These are phyloP conservation scores for Papilio glaucus DNA, from an alignment of 1,140 invertebrate species.

Conservation along the genomic window DNA sequence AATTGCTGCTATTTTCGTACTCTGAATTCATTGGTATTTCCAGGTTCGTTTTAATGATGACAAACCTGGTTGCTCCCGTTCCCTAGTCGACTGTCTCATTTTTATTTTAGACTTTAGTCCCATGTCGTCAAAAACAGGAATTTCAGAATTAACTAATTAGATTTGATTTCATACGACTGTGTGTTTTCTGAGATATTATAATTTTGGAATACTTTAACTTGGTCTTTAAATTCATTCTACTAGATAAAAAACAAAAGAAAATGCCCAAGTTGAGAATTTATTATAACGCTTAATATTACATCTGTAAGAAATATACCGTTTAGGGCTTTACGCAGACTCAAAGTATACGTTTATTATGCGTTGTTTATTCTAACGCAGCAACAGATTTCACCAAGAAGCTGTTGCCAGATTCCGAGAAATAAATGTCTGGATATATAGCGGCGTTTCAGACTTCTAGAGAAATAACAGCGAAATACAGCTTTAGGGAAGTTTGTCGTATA, in stretches of 20 bases:
- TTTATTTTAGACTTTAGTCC: no score
- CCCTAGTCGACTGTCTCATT: no score
- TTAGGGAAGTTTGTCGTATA: constrained; percentile 1
- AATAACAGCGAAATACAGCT: background rate
- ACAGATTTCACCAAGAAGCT: constrained; percentile 9
- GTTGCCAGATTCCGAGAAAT: constrained; percentile 16
- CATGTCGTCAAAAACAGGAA: no score
- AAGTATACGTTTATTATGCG: background rate
- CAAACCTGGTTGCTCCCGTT: no score
- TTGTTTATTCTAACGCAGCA: constrained; percentile 21
- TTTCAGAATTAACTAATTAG: no score
- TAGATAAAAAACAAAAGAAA: background rate
- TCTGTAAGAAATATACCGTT: background rate
- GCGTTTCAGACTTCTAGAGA: constrained; percentile 6
- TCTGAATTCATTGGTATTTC: no score
- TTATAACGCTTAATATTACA: background rate
- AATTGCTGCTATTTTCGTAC: no score
- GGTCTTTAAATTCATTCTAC: no score
- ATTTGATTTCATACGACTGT: no score
- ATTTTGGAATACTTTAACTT: no score
- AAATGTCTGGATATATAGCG: constrained; percentile 4
- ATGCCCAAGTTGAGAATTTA: background rate
- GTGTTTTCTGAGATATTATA: no score
- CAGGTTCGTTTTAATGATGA: no score
- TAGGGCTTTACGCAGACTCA: constrained; percentile 1